Evolutionary conservation across 2,797 vertebrate genomes (phyloP).

Genomic region (Eremophila alpestris): DNA sequence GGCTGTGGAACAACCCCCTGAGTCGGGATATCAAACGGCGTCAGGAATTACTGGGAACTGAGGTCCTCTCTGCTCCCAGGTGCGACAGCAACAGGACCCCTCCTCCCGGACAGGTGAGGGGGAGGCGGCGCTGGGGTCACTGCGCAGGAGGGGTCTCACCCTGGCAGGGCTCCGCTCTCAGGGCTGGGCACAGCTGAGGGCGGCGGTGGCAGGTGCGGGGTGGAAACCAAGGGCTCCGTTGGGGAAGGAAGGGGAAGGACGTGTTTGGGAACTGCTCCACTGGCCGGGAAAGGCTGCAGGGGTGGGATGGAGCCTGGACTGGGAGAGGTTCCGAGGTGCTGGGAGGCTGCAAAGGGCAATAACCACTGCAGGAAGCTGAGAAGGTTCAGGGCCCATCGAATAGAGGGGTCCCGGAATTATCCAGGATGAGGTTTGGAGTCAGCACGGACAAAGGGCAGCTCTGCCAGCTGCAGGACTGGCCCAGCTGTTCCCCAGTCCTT

Average conservation of each 20-base stretch:
- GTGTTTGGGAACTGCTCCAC: rapidly evolving
- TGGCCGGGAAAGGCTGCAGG: rapidly evolving
- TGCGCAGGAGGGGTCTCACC: background rate
- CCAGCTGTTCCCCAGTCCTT: background rate
- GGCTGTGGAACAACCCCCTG: background rate
- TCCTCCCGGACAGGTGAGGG: rapidly evolving
- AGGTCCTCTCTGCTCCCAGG: background rate
- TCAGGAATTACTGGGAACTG: rapidly evolving
- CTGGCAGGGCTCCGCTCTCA: rapidly evolving
- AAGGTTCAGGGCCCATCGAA: rapidly evolving
- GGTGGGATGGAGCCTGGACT: rapidly evolving
- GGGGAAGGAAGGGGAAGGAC: background rate
- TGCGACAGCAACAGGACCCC: background rate
- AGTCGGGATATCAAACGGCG: rapidly evolving
- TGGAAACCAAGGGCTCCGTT: rapidly evolving
- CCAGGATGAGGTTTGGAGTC: rapidly evolving
- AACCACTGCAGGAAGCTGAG: background rate
- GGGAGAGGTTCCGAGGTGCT: rapidly evolving
- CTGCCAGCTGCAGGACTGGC: background rate
- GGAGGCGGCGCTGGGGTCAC: background rate
- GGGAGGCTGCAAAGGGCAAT: rapidly evolving
- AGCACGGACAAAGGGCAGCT: rapidly evolving
- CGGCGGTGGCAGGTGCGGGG: rapidly evolving
- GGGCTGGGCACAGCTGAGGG: rapidly evolving
- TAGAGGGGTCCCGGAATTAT: rapidly evolving